A percentile compares a stretch with the other conserved stretches of the same genome.
phyloP scores from a whole-genome alignment of 1,140 invertebrate species.

The Diabrotica undecimpunctata region DNA sequence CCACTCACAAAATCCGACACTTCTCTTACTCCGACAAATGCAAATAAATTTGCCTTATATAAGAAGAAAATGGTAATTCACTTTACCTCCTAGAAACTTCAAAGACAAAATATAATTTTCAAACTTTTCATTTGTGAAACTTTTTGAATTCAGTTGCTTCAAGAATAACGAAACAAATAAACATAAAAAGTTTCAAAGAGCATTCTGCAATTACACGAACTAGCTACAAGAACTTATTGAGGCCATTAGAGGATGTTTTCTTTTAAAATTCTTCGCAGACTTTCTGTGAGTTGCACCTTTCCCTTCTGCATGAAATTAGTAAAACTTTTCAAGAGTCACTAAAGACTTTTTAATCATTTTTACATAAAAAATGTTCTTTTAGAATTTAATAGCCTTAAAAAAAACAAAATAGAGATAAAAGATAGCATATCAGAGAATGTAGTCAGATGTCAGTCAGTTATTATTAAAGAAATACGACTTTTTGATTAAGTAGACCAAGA shows the following conservation, averaged over 20 bases:
- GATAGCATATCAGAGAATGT: too few species aligned
- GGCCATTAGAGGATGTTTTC: neutral
- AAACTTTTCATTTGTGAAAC: conserved; percentile 2
- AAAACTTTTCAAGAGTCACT: too few species aligned
- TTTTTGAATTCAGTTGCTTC: neutral
- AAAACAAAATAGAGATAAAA: too few species aligned
- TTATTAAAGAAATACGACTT: too few species aligned
- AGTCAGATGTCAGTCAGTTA: too few species aligned
- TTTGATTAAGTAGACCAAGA: too few species aligned
- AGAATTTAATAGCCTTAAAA: too few species aligned
- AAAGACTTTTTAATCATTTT: too few species aligned
- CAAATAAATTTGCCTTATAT: neutral
- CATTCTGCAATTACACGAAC: neutral
- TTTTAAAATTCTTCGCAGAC: too few species aligned
- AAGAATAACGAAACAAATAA: conserved; percentile 1
- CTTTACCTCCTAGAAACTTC: neutral
- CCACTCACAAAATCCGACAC: neutral
- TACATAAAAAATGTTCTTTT: too few species aligned
- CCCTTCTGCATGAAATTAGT: too few species aligned
- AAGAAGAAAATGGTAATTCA: neutral
- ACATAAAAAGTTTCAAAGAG: neutral
- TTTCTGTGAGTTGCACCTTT: too few species aligned
- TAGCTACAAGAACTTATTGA: neutral
- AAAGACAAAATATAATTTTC: neutral
- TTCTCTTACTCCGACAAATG: neutral